phyloP scores from a whole-genome alignment of 2,888 invertebrate species.

The Cacoxenus indagator region DNA sequence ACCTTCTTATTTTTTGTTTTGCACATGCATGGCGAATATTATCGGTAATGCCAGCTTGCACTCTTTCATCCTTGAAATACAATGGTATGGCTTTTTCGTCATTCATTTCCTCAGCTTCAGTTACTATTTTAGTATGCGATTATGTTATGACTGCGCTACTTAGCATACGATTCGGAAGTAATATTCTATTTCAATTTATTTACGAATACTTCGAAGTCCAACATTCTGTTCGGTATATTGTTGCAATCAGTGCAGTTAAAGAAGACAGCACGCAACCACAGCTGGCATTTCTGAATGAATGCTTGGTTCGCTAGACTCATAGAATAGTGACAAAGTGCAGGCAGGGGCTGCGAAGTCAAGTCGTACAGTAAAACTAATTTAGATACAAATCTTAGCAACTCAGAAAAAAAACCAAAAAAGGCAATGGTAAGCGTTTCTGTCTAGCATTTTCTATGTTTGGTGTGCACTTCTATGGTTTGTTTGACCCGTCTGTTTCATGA shows the following conservation, averaged over 20 bases:
- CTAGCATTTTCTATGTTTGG: not conserved
- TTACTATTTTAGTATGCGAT: not conserved
- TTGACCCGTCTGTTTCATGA: not conserved
- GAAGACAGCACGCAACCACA: not conserved
- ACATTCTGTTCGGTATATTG: not conserved
- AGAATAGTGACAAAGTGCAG: not conserved
- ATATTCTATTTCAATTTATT: not conserved
- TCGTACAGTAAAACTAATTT: conserved; percentile 7
- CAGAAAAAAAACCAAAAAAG: not conserved
- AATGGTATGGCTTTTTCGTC: not conserved
- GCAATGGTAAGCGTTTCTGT: not conserved
- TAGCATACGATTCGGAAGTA: not conserved
- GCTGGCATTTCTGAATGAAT: not conserved
- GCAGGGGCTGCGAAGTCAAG: not conserved
- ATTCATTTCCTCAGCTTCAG: not conserved
- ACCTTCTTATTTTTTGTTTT: no score
- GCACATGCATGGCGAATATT: no score
- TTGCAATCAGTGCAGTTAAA: not conserved
- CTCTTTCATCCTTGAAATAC: no score
- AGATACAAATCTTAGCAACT: conserved; percentile 12
- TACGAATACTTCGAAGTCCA: not conserved
- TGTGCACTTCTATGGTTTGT: not conserved
- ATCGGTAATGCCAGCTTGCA: no score
- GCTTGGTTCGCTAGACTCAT: no score
- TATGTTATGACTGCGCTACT: not conserved